Evolutionary conservation across 2,113 vertebrate genomes (phyloP).

Genomic region (Megaleporinus macrocephalus): DNA sequence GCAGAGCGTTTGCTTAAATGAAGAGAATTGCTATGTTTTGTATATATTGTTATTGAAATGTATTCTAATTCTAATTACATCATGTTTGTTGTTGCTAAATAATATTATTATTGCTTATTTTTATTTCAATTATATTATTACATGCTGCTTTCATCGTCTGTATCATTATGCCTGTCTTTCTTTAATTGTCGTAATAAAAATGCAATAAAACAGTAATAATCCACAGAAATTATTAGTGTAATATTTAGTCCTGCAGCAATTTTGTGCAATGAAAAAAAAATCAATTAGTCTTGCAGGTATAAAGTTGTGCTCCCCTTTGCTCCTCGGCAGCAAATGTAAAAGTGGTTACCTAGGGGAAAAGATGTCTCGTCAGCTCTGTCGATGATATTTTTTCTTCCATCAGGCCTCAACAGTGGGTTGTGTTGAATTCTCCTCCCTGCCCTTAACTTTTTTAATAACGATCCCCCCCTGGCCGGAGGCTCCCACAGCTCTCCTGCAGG

Average conservation of each 20-base stretch:
- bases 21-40: too few relatives aligned
- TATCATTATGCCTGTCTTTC: too few relatives aligned
- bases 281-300: not conserved
- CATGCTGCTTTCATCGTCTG: too few relatives aligned
- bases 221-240: not conserved
- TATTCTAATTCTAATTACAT: too few relatives aligned
- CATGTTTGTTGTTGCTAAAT: too few relatives aligned
- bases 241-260: not conserved
- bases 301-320: not conserved
- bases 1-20: too few relatives aligned
- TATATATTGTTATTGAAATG: too few relatives aligned
- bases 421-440: conserved; percentile 83
- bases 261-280: not conserved
- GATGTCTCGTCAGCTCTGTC: conserved; percentile 58
- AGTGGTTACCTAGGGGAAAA: conserved; percentile 40
- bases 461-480: conserved; percentile 86
- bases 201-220: not conserved
- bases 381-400: conserved; percentile 70
- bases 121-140: too few relatives aligned
- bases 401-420: conserved; percentile 70
- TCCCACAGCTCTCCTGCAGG: conserved; percentile 93
- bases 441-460: conserved; percentile 99
- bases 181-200: too few relatives aligned
- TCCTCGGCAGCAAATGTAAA: conserved; percentile 22
- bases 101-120: too few relatives aligned